Evolutionary conservation across 2,888 invertebrate species (phyloP), one percentile per base, ranked within the genome.

Genomic region (Dolichomitus sp.): DNA sequence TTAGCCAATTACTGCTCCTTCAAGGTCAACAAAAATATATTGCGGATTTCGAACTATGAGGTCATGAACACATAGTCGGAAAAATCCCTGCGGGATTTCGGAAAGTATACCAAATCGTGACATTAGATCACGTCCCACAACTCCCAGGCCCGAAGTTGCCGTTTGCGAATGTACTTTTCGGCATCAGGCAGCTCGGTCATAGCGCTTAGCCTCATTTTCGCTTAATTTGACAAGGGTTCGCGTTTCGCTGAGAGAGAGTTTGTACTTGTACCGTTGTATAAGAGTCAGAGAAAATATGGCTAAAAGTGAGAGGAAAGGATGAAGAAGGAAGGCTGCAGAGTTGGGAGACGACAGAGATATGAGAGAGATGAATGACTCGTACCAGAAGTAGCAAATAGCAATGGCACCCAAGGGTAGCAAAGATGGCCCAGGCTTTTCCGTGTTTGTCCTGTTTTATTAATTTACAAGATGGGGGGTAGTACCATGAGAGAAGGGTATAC

Each of bases 391-490:
- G 52, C 11, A 52, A 50, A 30, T 17, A 59, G n/a, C n/a, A 40
- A 63, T 23, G 27, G n/a, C 42, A 61, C 9, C 61, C 61, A 19
- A 40, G 17, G 23, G n/a, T 27, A 61, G 19, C 37, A 7, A 19
- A 17, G 17, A 4, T 19, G 37, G 37, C 4, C 54, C 65, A 57
- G 42, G 70, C 84, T 82, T 87, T 85, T 82, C 83, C 86, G 85
- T 90, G 90, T 90, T 90, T 89, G 87, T 85, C 85, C 88, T 85
- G 86, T 77, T 88, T 90, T 90, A 90, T 91, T 90, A 90, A 90
- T 91, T 89, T 89, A 89, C 88, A 90, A 86, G 87, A 19, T 37
- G 37, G 37, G 9, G 11, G 19, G 2, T 33, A 7, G 9, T 33
- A 7, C 4, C 61, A 61, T 1, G 19, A 57, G 75, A 48, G 23